Conservation (phyloP, 1,140 invertebrate species). For the Argopecten irradians region DNA sequence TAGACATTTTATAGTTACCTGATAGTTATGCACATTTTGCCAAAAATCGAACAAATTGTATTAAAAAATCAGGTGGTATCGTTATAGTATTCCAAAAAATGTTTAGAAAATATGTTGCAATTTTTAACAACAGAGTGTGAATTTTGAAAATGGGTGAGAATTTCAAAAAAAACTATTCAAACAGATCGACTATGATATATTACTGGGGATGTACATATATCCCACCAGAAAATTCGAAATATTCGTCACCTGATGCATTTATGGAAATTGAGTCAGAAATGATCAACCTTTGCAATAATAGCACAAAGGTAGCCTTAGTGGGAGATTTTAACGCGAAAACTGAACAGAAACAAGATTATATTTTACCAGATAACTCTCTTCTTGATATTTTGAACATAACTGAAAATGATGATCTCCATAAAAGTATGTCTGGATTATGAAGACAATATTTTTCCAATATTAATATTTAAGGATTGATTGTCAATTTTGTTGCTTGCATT, state of each 20-base stretch:
- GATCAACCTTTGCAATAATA: neutral
- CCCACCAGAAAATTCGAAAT: conserved; percentile 24
- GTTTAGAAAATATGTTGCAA: neutral
- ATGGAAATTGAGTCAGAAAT: conserved; percentile 25
- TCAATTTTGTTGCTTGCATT: too few relatives aligned
- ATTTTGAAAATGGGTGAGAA: neutral
- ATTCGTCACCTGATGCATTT: conserved; percentile 19
- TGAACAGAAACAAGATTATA: too few relatives aligned
- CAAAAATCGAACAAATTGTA: neutral
- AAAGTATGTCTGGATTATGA: too few relatives aligned
- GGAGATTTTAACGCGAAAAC: too few relatives aligned
- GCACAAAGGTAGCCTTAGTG: neutral
- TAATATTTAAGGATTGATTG: too few relatives aligned
- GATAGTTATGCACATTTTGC: neutral
- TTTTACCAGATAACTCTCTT: too few relatives aligned
- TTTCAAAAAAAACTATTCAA: neutral
- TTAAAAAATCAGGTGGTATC: neutral
- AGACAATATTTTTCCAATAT: too few relatives aligned
- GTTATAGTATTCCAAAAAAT: neutral
- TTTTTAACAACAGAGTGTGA: neutral
- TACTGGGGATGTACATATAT: conserved; percentile 27
- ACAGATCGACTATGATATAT: neutral
- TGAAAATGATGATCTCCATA: too few relatives aligned
- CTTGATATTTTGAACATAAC: too few relatives aligned
- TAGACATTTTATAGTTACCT: neutral